phyloP scores from a whole-genome alignment of 2,113 vertebrate species.

The Eira barbara region DNA sequence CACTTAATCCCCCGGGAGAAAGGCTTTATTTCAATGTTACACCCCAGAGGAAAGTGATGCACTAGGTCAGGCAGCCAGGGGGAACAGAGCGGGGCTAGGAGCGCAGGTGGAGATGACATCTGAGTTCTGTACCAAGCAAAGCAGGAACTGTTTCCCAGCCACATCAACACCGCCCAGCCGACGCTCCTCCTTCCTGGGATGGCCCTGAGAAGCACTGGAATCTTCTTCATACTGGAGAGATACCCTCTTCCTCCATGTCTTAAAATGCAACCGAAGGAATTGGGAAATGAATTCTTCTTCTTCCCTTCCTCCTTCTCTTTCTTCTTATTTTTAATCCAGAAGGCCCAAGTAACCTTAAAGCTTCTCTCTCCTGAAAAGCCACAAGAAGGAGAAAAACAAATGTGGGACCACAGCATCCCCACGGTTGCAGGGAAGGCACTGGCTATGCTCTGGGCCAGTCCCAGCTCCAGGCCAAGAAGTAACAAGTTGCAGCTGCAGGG shows the following conservation, averaged over 20 bases:
- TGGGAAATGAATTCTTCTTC: not conserved
- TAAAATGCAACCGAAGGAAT: not conserved
- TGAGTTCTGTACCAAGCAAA: not conserved
- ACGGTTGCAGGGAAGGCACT: not conserved
- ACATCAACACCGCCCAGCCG: rapidly evolving
- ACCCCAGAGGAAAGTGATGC: not conserved
- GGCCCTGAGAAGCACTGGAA: not conserved
- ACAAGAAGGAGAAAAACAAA: constrained; percentile 37
- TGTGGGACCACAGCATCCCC: not conserved
- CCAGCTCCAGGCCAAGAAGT: not conserved
- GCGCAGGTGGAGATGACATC: not conserved
- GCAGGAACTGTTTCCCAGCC: too few species aligned
- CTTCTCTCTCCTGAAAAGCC: constrained; percentile 21
- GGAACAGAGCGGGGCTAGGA: not conserved
- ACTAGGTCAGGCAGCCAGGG: not conserved
- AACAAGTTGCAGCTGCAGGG: constrained; percentile 22
- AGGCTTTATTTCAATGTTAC: not conserved
- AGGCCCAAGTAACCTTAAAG: not conserved
- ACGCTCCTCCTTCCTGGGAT: too few species aligned
- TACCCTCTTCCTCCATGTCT: not conserved
- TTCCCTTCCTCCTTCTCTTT: not conserved
- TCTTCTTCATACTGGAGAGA: not conserved
- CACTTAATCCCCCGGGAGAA: not conserved
- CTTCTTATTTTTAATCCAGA: not conserved
- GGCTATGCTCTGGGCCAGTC: not conserved